Evolutionary conservation across 2,113 vertebrate genomes (phyloP), one percentile per base, ranked within the genome.

Genomic region (Tupaia tana): DNA sequence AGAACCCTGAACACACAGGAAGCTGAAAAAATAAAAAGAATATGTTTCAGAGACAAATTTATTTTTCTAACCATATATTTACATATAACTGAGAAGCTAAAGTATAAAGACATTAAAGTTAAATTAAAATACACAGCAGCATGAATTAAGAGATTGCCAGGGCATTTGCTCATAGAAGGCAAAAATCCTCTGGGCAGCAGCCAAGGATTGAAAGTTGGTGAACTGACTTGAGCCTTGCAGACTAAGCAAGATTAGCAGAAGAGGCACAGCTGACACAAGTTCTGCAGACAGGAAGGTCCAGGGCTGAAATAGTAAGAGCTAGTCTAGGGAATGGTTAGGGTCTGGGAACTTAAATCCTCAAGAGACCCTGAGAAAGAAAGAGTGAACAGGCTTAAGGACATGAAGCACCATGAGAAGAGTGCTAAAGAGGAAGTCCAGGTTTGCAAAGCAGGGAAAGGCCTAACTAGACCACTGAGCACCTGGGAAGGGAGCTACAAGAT

Each of bases 141-240:
- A 29, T 8, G 67, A 88, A 90, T 84, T 88, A 81, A 63, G 61
- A 70, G 66, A 85, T 81, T 54, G n/a, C 18, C 52, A 71, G 6
- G 6, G 43, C 31, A 71, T 74, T 93, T 20, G 34, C 85, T 83
- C 43, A 31, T 11, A 77, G 34, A 93, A 59, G 13, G 61, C 77
- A 95, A 90, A 84, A 85, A 87, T 58, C 54, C 59, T 95, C 80
- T 59, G 14, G 25, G 89, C 31, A 84, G 7, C 2, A 91, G 59
- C 69, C 70, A 69, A 89, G 4, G 63, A 78, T 6, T 56, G 16
- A 16, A 82, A 91, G 79, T 63, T 27, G 58, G 29, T 59, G 63
- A 69, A 95, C 11, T 27, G 56, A 82, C 64, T 11, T 64, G 56
- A 73, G 7, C 27, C 85, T 61, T 70, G 34, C 43, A 69, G 73